A percentile compares a stretch with the other conserved stretches of the same genome.
phyloP scores from a whole-genome alignment of 2,888 invertebrate species.

The Torymus aiolomorphi region DNA sequence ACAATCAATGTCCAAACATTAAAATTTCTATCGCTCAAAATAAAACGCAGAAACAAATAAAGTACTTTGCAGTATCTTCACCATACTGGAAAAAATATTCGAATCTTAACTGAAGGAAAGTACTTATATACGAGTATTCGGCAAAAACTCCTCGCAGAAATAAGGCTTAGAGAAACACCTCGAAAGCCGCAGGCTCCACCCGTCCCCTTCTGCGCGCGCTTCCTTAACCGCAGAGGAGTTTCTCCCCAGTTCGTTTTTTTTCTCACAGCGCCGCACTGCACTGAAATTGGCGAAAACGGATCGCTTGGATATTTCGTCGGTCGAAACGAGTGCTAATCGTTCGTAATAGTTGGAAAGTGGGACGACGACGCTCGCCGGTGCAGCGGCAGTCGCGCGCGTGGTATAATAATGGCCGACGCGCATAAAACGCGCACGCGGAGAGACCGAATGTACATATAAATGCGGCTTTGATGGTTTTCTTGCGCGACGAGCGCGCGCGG shows the following conservation, averaged over 20 bases:
- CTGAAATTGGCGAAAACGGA: slow-evolving; percentile 30
- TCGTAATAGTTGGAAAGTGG: slow-evolving; percentile 49
- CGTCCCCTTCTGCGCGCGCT: not conserved
- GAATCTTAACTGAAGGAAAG: too few species aligned
- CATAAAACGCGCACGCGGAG: slow-evolving; percentile 11
- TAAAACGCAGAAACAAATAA: too few species aligned
- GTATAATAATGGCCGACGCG: slow-evolving; percentile 14
- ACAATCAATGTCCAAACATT: too few species aligned
- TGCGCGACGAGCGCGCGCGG: slow-evolving; percentile 34
- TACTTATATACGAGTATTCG: too few species aligned
- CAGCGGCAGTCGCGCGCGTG: too few species aligned
- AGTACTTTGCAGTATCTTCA: too few species aligned
- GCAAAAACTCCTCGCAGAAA: not conserved
- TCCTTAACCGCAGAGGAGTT: not conserved
- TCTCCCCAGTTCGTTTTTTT: slow-evolving; percentile 10
- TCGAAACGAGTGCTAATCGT: slow-evolving; percentile 48
- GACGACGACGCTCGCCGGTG: not conserved
- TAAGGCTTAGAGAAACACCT: not conserved
- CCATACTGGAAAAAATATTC: too few species aligned
- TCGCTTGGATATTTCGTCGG: slow-evolving; percentile 32
- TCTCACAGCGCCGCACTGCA: not conserved
- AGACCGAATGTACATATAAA: slow-evolving; percentile 22
- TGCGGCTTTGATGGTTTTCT: slow-evolving; percentile 36
- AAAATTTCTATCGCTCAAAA: too few species aligned
- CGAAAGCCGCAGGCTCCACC: not conserved